Evolutionary conservation across 2,797 vertebrate genomes (phyloP), one percentile per base, ranked within the genome.

Genomic region (Mallotus villosus): DNA sequence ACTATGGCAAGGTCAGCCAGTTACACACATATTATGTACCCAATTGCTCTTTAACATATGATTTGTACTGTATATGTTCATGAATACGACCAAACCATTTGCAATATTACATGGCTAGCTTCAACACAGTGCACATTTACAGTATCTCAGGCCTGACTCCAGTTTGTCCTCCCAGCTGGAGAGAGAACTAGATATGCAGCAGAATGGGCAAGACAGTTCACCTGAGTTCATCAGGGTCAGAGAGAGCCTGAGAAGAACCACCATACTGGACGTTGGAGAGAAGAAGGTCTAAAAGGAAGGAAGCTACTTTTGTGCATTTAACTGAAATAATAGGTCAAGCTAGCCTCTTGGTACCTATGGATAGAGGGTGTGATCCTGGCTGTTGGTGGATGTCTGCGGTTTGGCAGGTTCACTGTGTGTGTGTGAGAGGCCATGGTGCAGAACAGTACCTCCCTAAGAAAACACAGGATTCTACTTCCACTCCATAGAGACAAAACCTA

Each of bases 181-280:
- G 74, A 93, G 89, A 72, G 91, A 92, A 51, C 85, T 86, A 21
- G 85, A 90, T 51, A 89, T 63, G 55, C 69, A 73, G 63, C 78
- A 85, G 76, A 90, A 88, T 16, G 80, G 92, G 57, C 91, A 92
- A 76, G 88, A 91, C 6, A 89, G 85, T 0, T 87, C 91, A 6
- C 94, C 95, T 0, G 95, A 96, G 85, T 96, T 96, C 82, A 89
- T 97, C 58, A 92, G 90, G 88, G 95, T 97, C 65, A 94, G 93
- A 87, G 94, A 95, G 77, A 94, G 94, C 74, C 90, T 96, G 77
- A 92, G 94, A 78, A 93, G 93, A 81, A 96, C 92, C 0, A 72
- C 92, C 0, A 86, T 76, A 0, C 75, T 90, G 78, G 78, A 75
- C 0, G 82, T 74, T 1, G 88, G 90, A 0, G 92, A 93, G 74